These are phyloP conservation scores for Dichetophora obliterata DNA, from an alignment of 2,888 invertebrate species.

Conservation along the genomic window DNA sequence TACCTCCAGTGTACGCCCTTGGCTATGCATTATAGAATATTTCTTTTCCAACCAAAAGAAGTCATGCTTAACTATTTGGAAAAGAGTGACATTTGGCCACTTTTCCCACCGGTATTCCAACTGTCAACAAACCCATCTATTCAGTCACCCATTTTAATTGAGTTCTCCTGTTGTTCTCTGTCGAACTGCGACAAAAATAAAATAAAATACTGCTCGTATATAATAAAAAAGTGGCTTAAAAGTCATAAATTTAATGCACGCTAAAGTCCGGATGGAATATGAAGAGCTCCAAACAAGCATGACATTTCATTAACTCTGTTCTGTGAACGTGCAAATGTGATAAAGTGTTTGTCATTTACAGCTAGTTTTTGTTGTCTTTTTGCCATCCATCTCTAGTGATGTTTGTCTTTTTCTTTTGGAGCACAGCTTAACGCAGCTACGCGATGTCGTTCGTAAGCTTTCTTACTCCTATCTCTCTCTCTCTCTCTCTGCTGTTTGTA, in stretches of 20 bases:
- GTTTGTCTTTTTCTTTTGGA: neutral
- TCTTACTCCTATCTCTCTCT: neutral
- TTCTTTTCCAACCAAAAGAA: too few relatives aligned
- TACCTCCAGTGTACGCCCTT: too few relatives aligned
- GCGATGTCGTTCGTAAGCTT: neutral
- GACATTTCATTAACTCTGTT: constrained; percentile 27
- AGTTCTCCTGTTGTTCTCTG: constrained; percentile 4
- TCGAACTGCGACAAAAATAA: neutral
- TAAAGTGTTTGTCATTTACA: constrained; percentile 23
- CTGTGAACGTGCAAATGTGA: constrained; percentile 25
- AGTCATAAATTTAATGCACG: neutral
- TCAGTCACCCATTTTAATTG: neutral
- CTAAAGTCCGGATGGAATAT: neutral
- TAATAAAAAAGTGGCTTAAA: neutral
- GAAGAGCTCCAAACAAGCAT: neutral
- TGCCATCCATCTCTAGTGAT: neutral
- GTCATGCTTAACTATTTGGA: too few relatives aligned
- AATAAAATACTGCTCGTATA: neutral
- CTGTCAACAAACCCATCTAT: neutral
- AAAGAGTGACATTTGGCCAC: neutral
- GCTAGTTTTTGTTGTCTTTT: neutral
- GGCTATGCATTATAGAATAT: too few relatives aligned
- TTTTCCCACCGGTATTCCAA: neutral
- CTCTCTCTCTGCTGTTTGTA: neutral
- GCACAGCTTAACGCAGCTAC: neutral